Percentiles rank a stretch among this genome's conserved stretches.
Evolutionary conservation across 2,888 invertebrate species (phyloP).

Genomic region (Calephelis perditalis): DNA sequence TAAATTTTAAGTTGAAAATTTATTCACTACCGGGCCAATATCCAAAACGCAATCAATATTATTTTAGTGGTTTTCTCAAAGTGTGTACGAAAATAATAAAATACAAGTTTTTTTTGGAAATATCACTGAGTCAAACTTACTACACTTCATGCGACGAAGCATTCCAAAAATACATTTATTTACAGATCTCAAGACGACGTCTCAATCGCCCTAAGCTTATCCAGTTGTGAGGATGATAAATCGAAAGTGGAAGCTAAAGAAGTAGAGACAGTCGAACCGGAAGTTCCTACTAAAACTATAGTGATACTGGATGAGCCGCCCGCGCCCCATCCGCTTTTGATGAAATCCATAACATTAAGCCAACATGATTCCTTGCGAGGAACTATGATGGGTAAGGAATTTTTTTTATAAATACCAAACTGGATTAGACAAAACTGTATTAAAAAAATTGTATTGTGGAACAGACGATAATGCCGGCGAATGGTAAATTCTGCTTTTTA

Average conservation of each 20-base stretch:
- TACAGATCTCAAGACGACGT: conserved; percentile 72
- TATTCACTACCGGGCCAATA: too few relatives aligned
- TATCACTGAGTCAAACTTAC: too few relatives aligned
- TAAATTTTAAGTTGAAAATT: too few relatives aligned
- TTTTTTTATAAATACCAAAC: too few relatives aligned
- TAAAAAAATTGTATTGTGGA: too few relatives aligned
- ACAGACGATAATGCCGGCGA: too few relatives aligned
- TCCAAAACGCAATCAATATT: too few relatives aligned
- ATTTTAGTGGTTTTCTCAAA: too few relatives aligned
- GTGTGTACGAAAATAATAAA: too few relatives aligned
- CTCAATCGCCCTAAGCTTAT: conserved; percentile 68
- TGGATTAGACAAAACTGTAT: too few relatives aligned
- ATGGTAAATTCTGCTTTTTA: too few relatives aligned
- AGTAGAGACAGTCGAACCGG: conserved; percentile 38
- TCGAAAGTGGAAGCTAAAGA: conserved; percentile 56
- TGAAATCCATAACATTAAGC: conserved; percentile 68
- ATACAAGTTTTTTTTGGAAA: too few relatives aligned
- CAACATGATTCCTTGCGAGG: conserved; percentile 63
- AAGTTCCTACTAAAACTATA: conserved; percentile 60
- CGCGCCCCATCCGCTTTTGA: conserved; percentile 65
- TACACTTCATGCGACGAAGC: not conserved
- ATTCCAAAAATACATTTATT: conserved; percentile 12
- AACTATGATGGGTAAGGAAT: conserved; percentile 62
- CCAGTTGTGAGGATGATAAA: conserved; percentile 72
- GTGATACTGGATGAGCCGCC: conserved; percentile 64